Percentiles rank a stretch among this genome's conserved stretches.
These are phyloP conservation scores for Eustalomyia histrio DNA, from an alignment of 2,888 invertebrate genomes.

Conservation along the genomic window DNA sequence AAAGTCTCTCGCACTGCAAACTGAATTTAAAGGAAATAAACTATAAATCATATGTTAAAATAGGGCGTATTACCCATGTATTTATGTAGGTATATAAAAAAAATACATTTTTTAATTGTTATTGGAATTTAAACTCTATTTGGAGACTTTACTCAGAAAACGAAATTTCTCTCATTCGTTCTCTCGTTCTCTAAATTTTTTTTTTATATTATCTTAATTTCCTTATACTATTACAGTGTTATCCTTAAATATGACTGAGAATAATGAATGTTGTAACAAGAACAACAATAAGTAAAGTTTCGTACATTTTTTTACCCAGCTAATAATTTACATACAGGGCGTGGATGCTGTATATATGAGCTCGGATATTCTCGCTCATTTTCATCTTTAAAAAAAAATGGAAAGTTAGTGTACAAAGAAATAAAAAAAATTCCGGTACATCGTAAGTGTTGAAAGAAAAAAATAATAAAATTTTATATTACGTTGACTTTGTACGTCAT, in stretches of 20 bases:
- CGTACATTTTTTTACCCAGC: constrained; percentile 43
- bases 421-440: constrained; percentile 45
- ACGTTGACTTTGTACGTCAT: constrained; percentile 43
- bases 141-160: constrained; percentile 50
- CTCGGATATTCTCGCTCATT: constrained; percentile 42
- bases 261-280: constrained; percentile 20
- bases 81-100: background rate
- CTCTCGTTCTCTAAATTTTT: constrained; percentile 3
- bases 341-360: constrained; percentile 65
- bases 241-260: constrained; percentile 24
- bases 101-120: background rate
- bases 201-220: constrained; percentile 7
- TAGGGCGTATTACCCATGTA: constrained; percentile 60
- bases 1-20: background rate
- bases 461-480: constrained; percentile 8
- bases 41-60: constrained; percentile 50
- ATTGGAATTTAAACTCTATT: background rate
- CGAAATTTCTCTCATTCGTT: background rate
- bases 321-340: constrained; percentile 68
- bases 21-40: constrained; percentile 11
- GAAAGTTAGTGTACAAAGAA: constrained; percentile 35
- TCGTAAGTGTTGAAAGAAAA: background rate
- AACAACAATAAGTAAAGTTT: constrained; percentile 14
- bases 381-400: constrained; percentile 10
- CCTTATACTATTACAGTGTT: background rate